Percentiles rank a stretch among this genome's conserved stretches.
Conservation (phyloP, 2,797 vertebrate species). For the Odontamblyopus lacepedii region DNA sequence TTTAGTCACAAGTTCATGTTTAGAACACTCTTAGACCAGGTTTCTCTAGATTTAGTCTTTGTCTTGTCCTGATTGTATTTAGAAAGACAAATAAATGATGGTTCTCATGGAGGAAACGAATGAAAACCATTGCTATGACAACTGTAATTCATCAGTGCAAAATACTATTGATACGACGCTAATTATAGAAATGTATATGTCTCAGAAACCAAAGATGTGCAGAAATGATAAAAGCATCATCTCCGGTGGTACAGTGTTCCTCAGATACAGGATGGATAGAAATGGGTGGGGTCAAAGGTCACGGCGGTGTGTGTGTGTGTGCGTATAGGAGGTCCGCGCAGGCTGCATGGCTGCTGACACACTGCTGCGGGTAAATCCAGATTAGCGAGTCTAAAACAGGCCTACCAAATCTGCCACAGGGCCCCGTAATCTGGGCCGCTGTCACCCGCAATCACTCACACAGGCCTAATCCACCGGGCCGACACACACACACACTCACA, state of each 20-base stretch:
- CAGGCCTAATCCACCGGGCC: conserved; percentile 76
- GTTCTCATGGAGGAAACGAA: too few relatives aligned
- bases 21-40: background rate
- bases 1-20: too few relatives aligned
- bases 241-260: background rate
- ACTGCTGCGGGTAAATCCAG: conserved; percentile 81
- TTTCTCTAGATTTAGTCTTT: background rate
- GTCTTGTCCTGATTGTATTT: background rate
- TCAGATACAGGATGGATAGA: conserved; percentile 4
- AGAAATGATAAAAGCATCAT: background rate
- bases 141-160: background rate
- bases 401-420: conserved; percentile 78
- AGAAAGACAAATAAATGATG: background rate
- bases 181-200: background rate
- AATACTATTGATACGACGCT: background rate
- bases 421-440: conserved; percentile 79
- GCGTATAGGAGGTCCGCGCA: conserved; percentile 51
- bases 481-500: conserved; percentile 61
- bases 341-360: conserved; percentile 74
- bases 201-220: background rate
- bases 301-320: conserved; percentile 22
- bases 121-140: too few relatives aligned
- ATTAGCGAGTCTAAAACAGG: conserved; percentile 84
- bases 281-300: conserved; percentile 38
- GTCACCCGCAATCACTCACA: conserved; percentile 84